Base-by-base conservation (phyloP, 2,113 vertebrate genomes). In the Chaetodon auriga region DNA sequence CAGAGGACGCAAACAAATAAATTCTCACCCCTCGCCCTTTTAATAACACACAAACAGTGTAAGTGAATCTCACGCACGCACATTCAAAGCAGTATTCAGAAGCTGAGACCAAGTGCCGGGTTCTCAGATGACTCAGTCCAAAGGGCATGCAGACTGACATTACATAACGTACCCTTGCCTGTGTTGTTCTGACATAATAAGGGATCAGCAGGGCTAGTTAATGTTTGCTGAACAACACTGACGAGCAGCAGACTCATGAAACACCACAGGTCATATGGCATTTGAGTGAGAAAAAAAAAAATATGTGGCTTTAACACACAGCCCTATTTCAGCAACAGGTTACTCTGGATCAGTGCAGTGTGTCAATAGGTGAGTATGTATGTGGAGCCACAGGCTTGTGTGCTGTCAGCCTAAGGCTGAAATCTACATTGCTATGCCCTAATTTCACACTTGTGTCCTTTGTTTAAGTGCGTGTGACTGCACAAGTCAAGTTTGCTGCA, bases 181-280 rank as follows among this genome's bases (percentile, higher is more conserved):
- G 14, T 72, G 62, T 79, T 60, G 72, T 38, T 75, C 75, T 92
- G 87, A 93, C 91, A 93, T 91, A 93, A 90, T 88, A 72, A 60
- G 64, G 60, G 61, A 84, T 85, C 60, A 88, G 71, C 36, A 4
- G 78, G 57, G 48, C 61, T 14, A 54, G 78, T 48, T 71, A 85
- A 83, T 91, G 85, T 94, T 94, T 90, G 89, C 89, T 87, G 81
- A 92, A 92, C 85, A 90, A 35, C 60, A 19, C 36, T 10, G 51
- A 48, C 21, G 43, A 81, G 81, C 68, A 78, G 70, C 80, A 46
- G 62, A 68, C 58, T 38, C 53, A 16, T n/a, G 15, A 75, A 84
- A 71, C 49, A 30, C 71, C 43, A 1, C 23, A 5, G 78, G 78
- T 86, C 87, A 86, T 85, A 69, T 72, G 70, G 25, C 13, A 36